phyloP scores from a whole-genome alignment of 92 coral and sea anemone species.

The Actinernus sp. region DNA sequence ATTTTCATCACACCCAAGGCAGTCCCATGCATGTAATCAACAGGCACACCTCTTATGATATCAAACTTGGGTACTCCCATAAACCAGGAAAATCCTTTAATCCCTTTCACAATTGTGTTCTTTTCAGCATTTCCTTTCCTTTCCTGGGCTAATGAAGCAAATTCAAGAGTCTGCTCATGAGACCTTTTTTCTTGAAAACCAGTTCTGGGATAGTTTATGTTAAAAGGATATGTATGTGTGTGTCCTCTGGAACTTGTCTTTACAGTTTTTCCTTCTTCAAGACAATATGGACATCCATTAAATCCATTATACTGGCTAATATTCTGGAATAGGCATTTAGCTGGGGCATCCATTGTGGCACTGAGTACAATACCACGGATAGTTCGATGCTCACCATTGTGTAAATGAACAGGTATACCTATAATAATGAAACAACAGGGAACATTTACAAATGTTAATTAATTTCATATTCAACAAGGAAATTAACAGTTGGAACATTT shows the following conservation, averaged over 20 bases:
- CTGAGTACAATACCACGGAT: slow-evolving; percentile 36
- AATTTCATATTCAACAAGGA: too few relatives aligned
- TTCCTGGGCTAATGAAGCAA: slow-evolving; percentile 39
- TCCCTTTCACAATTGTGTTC: slow-evolving; percentile 41
- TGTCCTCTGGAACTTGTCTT: slow-evolving; percentile 59
- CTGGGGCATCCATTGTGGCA: slow-evolving; percentile 70
- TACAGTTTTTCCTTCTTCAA: slow-evolving; percentile 52
- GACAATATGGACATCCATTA: slow-evolving; percentile 52
- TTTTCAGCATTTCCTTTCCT: slow-evolving; percentile 18
- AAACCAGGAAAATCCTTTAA: slow-evolving; percentile 52
- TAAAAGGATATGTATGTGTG: slow-evolving; percentile 58
- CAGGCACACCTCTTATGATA: slow-evolving; percentile 51
- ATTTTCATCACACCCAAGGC: slow-evolving; percentile 57
- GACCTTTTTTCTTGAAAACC: slow-evolving; percentile 42
- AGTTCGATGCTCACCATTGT: not conserved
- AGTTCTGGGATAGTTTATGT: slow-evolving; percentile 17
- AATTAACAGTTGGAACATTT: too few relatives aligned
- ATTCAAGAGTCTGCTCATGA: slow-evolving; percentile 54
- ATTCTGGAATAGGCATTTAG: slow-evolving; percentile 55
- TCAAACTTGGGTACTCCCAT: slow-evolving; percentile 49
- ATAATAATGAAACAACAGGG: too few relatives aligned
- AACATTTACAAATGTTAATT: too few relatives aligned
- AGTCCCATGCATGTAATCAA: slow-evolving; percentile 67
- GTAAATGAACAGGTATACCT: too few relatives aligned
- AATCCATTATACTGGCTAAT: slow-evolving; percentile 55